Evolutionary conservation across 1,140 invertebrate species (phyloP).

Genomic region (Limonius californicus): DNA sequence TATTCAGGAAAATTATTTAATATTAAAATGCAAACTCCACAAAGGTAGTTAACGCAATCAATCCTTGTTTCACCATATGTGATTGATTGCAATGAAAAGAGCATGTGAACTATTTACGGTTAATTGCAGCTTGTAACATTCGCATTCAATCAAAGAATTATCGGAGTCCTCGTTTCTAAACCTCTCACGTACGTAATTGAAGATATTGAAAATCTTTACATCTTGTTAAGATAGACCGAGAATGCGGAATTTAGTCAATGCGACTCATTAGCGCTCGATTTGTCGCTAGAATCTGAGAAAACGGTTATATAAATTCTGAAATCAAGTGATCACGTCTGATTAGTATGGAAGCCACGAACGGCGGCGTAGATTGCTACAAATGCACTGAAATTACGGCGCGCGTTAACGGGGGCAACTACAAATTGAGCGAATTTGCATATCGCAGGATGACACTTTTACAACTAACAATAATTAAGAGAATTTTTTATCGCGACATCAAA

Average conservation of each 20-base stretch:
- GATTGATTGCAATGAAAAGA: neutral
- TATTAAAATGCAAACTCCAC: no score
- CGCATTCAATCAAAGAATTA: slow-evolving; percentile 13
- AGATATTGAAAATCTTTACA: slow-evolving; percentile 15
- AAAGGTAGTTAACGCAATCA: no score
- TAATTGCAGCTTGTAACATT: neutral
- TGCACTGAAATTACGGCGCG: slow-evolving; percentile 10
- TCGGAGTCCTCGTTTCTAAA: neutral
- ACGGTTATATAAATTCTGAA: slow-evolving; percentile 15
- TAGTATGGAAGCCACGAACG: slow-evolving; percentile 13
- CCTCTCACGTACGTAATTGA: slow-evolving; percentile 10
- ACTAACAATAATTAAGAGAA: neutral
- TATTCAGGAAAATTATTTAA: no score
- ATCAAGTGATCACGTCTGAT: slow-evolving; percentile 13
- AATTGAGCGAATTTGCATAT: slow-evolving; percentile 11
- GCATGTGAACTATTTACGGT: neutral
- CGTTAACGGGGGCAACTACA: slow-evolving; percentile 9
- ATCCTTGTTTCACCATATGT: neutral
- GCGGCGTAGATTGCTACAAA: slow-evolving; percentile 12
- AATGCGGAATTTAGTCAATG: slow-evolving; percentile 13
- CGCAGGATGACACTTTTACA: neutral
- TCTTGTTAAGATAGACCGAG: slow-evolving; percentile 12
- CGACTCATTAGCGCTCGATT: slow-evolving; percentile 14
- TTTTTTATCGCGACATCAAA: neutral
- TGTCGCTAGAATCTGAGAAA: slow-evolving; percentile 14